Evolutionary conservation across 2,888 invertebrate species (phyloP), one percentile per base, ranked within the genome.

Genomic region (Drosophila ezoana): DNA sequence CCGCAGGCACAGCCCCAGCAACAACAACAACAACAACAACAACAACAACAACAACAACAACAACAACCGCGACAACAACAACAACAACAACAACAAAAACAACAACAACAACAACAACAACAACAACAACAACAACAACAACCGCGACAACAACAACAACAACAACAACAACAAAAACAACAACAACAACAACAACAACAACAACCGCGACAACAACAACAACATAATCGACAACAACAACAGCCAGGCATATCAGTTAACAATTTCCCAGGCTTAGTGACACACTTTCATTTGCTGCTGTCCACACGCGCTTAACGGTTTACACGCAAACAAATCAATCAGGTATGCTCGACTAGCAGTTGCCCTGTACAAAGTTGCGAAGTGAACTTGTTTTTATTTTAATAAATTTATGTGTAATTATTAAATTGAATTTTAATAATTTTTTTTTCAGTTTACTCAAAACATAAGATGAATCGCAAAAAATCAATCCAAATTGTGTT

Each of bases 241-340:
- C 23, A 44, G 35, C 32, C 35, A 11, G 56, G 52, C 64, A 61
- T 69, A 87, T 87, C 76, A 69, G 73, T 69, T 80, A 72, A 82
- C 74, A 73, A 82, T 85, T 85, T 87, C 86, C 87, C 87, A 85
- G 79, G 87, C 85, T 72, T 68, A 70, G 81, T 87, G 84, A 85
- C 84, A 85, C 84, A 85, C 84, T 87, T 85, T 85, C 81, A 68
- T 80, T 76, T 57, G 71, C 32, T 58, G 62, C 61, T 80, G 80
- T 72, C 75, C 75, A 82, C 85, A 82, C 78, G 68, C 78, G 66
- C 76, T 71, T 81, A 80, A 80, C 83, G 83, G 72, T 71, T 66
- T 23, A 65, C 60, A 60, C n/a, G 28, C 28, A 28, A 28, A 28
- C 2, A 41, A 20, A 18, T 1, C 13, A 0, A 1, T 2, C 9